phyloP scores from a whole-genome alignment of 2,888 invertebrate species.

The Dasypogon diadema region DNA sequence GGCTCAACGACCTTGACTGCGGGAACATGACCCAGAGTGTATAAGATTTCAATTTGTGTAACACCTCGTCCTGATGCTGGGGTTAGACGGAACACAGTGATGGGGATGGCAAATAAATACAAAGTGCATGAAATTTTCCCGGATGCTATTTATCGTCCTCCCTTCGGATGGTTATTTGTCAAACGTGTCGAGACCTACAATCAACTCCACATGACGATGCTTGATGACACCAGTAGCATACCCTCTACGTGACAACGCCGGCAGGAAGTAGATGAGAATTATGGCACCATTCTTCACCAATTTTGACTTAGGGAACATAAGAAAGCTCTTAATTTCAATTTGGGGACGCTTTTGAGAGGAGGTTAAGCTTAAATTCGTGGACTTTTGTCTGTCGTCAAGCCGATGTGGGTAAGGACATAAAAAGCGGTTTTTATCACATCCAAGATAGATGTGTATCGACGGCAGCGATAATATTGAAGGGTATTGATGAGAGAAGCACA shows the following conservation, averaged over 20 bases:
- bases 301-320: constrained; percentile 6
- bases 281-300: not conserved
- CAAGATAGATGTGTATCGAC: too few relatives aligned
- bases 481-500: not conserved
- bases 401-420: too few relatives aligned
- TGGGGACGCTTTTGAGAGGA: not conserved
- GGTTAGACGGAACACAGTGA: not conserved
- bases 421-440: too few relatives aligned
- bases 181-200: constrained; percentile 32
- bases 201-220: constrained; percentile 11
- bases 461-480: not conserved
- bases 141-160: not conserved
- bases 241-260: constrained; percentile 14
- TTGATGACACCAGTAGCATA: not conserved
- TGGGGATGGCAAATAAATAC: not conserved
- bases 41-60: not conserved
- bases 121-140: not conserved
- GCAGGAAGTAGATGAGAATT: constrained; percentile 9
- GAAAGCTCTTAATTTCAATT: constrained; percentile 39
- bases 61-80: not conserved
- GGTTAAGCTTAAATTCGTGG: not conserved
- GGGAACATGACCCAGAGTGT: not conserved
- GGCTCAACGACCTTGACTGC: constrained; percentile 8
- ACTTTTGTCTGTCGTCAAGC: too few relatives aligned
- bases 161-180: constrained; percentile 3